Conservation (phyloP, 2,113 vertebrate genomes). For the Tylochromis polylepis region DNA sequence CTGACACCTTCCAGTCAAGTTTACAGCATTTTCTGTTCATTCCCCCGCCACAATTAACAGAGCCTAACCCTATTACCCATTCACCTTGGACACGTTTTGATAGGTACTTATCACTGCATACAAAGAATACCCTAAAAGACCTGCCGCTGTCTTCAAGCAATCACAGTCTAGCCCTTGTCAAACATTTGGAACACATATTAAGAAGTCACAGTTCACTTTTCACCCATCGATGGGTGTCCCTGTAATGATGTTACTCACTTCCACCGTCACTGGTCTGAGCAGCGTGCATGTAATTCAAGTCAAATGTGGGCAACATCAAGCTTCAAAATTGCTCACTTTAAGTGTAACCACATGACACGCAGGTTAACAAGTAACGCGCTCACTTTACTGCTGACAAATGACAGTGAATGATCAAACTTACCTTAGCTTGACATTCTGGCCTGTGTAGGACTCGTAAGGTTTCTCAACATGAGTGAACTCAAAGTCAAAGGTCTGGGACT, state of each 20-base stretch:
- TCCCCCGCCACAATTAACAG: neutral
- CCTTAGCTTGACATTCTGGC: constrained; percentile 96
- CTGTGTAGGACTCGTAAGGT: constrained; percentile 95
- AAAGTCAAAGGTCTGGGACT: constrained; percentile 94
- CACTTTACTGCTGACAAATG: neutral
- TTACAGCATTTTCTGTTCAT: neutral
- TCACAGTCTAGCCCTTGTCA: neutral
- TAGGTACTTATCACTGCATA: neutral
- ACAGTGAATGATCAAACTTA: constrained; percentile 57
- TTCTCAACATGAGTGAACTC: constrained; percentile 99
- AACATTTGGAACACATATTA: neutral
- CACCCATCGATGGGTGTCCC: neutral
- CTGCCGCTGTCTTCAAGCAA: neutral
- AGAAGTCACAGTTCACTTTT: neutral
- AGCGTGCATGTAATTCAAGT: neutral
- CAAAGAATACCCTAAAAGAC: neutral
- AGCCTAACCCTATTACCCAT: neutral
- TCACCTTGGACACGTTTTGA: neutral
- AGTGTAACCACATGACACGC: neutral
- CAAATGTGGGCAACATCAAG: neutral
- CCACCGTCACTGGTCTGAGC: neutral
- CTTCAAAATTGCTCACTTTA: neutral
- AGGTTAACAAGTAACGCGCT: constrained; percentile 2
- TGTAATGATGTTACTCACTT: neutral
- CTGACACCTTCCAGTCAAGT: neutral